phyloP scores from a whole-genome alignment of 2,888 invertebrate genomes.

The Mimumesa dahlbomi region DNA sequence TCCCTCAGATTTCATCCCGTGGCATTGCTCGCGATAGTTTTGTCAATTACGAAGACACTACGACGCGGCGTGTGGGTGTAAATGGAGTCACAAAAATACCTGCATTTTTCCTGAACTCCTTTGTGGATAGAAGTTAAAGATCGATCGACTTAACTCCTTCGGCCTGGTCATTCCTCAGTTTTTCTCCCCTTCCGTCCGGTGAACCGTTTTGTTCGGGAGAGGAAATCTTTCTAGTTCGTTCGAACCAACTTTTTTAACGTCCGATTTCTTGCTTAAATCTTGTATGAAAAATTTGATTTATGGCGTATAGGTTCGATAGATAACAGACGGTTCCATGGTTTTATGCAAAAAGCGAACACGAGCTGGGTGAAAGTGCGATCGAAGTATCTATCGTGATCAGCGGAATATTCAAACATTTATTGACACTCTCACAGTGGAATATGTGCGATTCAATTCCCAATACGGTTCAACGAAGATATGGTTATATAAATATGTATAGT shows the following conservation, averaged over 20 bases:
- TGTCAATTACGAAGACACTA: slow-evolving; percentile 1
- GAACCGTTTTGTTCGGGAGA: slow-evolving; percentile 27
- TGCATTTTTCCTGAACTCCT: slow-evolving; percentile 14
- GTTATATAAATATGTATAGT: too few species aligned
- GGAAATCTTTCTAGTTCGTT: slow-evolving; percentile 31
- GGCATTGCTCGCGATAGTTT: background rate
- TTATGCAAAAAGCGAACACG: too few species aligned
- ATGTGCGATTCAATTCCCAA: too few species aligned
- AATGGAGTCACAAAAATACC: slow-evolving; percentile 15
- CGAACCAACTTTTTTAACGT: slow-evolving; percentile 21
- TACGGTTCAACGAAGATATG: too few species aligned
- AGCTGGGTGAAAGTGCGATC: too few species aligned
- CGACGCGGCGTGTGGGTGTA: background rate
- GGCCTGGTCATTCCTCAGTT: slow-evolving; percentile 14
- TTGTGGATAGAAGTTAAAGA: slow-evolving; percentile 31
- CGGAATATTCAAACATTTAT: too few species aligned
- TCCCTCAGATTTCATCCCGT: background rate
- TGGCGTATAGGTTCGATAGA: background rate
- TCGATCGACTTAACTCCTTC: slow-evolving; percentile 51
- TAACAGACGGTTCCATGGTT: too few species aligned
- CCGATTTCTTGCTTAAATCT: slow-evolving; percentile 23
- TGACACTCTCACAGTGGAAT: too few species aligned
- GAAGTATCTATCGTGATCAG: too few species aligned
- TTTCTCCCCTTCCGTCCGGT: slow-evolving; percentile 5
- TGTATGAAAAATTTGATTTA: slow-evolving; percentile 2